Base-by-base conservation (phyloP, 2,113 vertebrate species). In the Amphiprion ocellaris region DNA sequence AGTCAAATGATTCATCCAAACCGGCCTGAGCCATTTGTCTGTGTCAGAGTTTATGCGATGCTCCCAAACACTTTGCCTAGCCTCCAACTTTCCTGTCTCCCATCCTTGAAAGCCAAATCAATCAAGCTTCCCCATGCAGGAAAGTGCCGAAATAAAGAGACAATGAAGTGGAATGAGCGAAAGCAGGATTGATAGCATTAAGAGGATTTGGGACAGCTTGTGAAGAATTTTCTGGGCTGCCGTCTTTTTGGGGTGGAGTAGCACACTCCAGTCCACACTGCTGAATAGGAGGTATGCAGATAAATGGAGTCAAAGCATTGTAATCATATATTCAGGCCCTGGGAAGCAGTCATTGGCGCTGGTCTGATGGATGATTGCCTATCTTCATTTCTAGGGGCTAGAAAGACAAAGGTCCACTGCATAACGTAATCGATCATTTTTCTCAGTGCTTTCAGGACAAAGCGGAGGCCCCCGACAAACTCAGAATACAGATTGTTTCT, bases 91-190 rank as follows among this genome's bases (percentile, higher is more conserved):
- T 52, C 88, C 91, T 90, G 93, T 94, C 93, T 89, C 83, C 86
- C 74, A 39, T 75, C 81, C 85, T 86, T 69, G 76, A 86, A 84
- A 92, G 81, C 76, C 85, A 80, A 92, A 94, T 94, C 91, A 90
- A 94, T 94, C 94, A 94, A 93, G 88, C 81, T 86, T 91, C 82
- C 41, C 89, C 92, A 91, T 93, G 93, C 92, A 93, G 86, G 82
- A 93, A 93, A 93, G 79, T 87, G 85, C 76, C n/a, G 84, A 90
- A 91, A 94, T 93, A 91, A 92, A 93, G 89, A 92, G 91, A 94
- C 89, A 93, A 93, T 93, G 92, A 92, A 92, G 91, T 93, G 92
- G 91, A 94, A 93, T 92, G 92, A 88, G 79, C 53, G 49, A 79
- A 81, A 92, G 84, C 82, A 92, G 90, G 92, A 94, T 93, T 89